Evolutionary conservation across 1,140 invertebrate genomes (phyloP).

Genomic region (Drosophila takahashii): DNA sequence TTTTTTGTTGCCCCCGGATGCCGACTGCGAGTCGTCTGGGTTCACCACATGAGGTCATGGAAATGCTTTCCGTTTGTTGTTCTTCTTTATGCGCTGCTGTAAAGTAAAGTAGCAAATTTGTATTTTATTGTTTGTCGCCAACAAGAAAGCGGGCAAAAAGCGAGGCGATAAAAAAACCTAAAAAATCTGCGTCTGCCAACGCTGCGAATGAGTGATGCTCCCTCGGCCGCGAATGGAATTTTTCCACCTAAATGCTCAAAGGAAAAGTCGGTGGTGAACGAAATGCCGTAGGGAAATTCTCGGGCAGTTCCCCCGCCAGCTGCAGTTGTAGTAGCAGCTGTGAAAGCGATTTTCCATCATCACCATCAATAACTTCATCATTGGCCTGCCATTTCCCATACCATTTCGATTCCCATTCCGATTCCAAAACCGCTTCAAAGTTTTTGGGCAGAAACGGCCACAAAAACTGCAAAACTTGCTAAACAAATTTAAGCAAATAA

Average conservation of each 20-base stretch:
- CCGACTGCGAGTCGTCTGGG: conserved; percentile 32
- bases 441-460: conserved; percentile 3
- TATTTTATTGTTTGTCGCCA: conserved; percentile 53
- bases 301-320: conserved; percentile 16
- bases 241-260: conserved; percentile 44
- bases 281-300: conserved; percentile 32
- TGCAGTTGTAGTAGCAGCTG: conserved; percentile 22
- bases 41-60: conserved; percentile 60
- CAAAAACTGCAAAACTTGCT: conserved; percentile 51
- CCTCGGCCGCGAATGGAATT: conserved; percentile 17
- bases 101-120: conserved; percentile 65
- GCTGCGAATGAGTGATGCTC: conserved; percentile 49
- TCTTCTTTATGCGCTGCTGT: conserved; percentile 48
- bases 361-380: conserved; percentile 50
- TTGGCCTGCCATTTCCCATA: conserved; percentile 17
- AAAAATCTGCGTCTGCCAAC: conserved; percentile 42
- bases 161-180: background rate
- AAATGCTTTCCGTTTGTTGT: conserved; percentile 57
- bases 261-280: conserved; percentile 28
- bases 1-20: conserved; percentile 1
- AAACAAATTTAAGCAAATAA: conserved; percentile 58
- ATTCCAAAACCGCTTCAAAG: conserved; percentile 22
- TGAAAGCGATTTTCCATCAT: conserved; percentile 47
- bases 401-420: background rate
- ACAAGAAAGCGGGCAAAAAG: conserved; percentile 2